These are phyloP conservation scores for Magallana gigas DNA, from an alignment of 1,140 invertebrate genomes.

Conservation along the genomic window DNA sequence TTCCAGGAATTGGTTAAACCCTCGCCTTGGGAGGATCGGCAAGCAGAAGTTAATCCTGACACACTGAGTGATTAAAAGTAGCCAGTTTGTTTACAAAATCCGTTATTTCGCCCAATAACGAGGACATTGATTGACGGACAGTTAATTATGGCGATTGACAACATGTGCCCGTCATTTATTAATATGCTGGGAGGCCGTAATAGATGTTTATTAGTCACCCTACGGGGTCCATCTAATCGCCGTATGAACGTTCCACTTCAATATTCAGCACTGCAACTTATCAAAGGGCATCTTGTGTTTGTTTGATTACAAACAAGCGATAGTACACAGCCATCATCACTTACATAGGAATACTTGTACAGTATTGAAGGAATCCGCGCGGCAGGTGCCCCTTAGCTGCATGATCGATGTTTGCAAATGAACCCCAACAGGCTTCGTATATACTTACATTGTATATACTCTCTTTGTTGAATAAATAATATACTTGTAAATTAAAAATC, in stretches of 20 bases:
- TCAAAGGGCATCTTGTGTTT: constrained; percentile 30
- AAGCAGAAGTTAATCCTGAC: neutral
- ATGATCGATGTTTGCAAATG: too few relatives aligned
- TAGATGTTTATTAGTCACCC: constrained; percentile 18
- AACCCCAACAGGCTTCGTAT: too few relatives aligned
- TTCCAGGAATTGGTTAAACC: neutral
- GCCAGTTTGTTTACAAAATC: constrained; percentile 28
- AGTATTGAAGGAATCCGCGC: too few relatives aligned
- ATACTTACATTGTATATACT: too few relatives aligned
- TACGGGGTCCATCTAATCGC: neutral
- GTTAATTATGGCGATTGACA: constrained; percentile 28
- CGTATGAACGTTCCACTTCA: neutral
- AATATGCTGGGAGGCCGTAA: constrained; percentile 1
- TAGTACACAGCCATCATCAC: neutral
- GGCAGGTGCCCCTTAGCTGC: too few relatives aligned
- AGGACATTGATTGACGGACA: constrained; percentile 17
- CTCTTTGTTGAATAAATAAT: too few relatives aligned
- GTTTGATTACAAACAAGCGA: neutral
- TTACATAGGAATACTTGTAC: too few relatives aligned
- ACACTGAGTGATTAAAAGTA: constrained; percentile 2
- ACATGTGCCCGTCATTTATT: constrained; percentile 14
- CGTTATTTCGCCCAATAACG: constrained; percentile 10
- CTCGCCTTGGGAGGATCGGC: neutral
- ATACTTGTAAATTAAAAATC: too few relatives aligned
- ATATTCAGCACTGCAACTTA: constrained; percentile 25